Percentiles rank a stretch among this genome's conserved stretches.
These are phyloP conservation scores for Aradus depressus DNA, from an alignment of 2,888 invertebrate species.

Conservation along the genomic window DNA sequence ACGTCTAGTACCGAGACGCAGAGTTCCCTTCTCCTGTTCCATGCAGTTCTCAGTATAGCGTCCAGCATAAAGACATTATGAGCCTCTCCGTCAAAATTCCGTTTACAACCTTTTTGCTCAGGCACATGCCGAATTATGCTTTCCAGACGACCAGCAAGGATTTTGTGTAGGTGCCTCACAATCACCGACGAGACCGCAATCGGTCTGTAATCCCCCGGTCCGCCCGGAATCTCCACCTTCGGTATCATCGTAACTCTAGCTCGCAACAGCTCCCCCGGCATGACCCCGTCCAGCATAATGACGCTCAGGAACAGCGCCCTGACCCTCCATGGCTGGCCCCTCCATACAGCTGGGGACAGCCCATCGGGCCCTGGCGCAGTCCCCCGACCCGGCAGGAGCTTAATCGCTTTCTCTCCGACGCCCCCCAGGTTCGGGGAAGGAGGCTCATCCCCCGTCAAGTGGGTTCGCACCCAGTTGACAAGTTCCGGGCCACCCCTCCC, in stretches of 20 bases:
- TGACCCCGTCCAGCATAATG: slow-evolving; percentile 6
- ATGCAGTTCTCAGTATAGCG: too few species aligned
- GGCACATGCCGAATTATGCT: slow-evolving; percentile 2
- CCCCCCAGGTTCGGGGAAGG: too few species aligned
- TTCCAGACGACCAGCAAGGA: slow-evolving; percentile 23
- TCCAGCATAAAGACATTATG: too few species aligned
- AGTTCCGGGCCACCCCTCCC: background rate
- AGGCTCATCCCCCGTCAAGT: background rate
- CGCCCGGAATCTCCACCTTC: slow-evolving; percentile 1
- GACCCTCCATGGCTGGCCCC: background rate
- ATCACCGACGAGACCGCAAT: slow-evolving; percentile 25
- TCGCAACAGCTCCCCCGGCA: background rate
- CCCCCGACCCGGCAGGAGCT: background rate
- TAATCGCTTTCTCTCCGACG: background rate
- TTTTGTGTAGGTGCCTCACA: slow-evolving; percentile 23
- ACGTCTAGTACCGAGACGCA: too few species aligned
- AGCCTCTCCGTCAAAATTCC: too few species aligned
- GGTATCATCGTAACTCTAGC: slow-evolving; percentile 16
- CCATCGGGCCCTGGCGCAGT: background rate
- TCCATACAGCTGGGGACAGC: background rate
- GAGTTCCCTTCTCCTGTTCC: too few species aligned
- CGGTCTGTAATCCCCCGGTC: slow-evolving; percentile 11
- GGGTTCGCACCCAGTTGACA: too few species aligned
- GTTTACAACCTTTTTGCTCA: slow-evolving; percentile 1
- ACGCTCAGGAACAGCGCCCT: slow-evolving; percentile 15